Evolutionary conservation across 35 echinoderm and acorn worm species (phyloP), one percentile per base, ranked within the genome.

Genomic region (Strongylocentrotus purpuratus): DNA sequence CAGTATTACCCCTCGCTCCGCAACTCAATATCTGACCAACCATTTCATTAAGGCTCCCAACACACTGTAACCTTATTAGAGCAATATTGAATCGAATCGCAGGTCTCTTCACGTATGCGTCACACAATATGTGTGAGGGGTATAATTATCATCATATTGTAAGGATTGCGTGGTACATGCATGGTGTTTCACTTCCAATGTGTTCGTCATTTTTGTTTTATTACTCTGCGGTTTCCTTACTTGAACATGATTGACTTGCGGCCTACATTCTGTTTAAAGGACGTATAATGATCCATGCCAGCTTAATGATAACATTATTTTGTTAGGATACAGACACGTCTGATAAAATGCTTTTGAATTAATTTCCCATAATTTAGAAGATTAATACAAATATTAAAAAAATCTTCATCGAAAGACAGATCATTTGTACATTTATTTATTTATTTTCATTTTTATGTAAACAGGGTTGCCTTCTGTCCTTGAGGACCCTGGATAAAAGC

Each of bases 1-100:
- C 65, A 78, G 18, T 78, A 22, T 78, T 78, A 78, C 4, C 65
- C 65, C 65, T 0, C 17, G 22, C 65, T 7, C 65, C 22, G 65
- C 65, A 78, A 78, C 65, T 22, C 25, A 78, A 78, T 78, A 78
- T 78, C 5, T 78, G 65, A 78, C 65, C 65, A 78, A 28, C 65
- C 28, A 78, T 78, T 78, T 78, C 65, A 78, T 78, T 78, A 78
- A 78, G 65, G 65, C n/a, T 78, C 65, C 65, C 22, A 78, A 78
- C 65, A 78, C 28, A 78, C 65, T 78, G 65, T 78, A 78, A 28
- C 65, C 20, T 78, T 78, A 78, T 78, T 78, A 78, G 28, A 78
- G 65, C 65, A 9, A 78, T 78, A 78, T 78, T 78, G 65, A 78
- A 28, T 78, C 25, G 65, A 78, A 78, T 28, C 65, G 25, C 65